A percentile compares a stretch with the other conserved stretches of the same genome.
These are phyloP conservation scores for Egretta garzetta DNA, from an alignment of 2,113 vertebrate species.

Conservation along the genomic window DNA sequence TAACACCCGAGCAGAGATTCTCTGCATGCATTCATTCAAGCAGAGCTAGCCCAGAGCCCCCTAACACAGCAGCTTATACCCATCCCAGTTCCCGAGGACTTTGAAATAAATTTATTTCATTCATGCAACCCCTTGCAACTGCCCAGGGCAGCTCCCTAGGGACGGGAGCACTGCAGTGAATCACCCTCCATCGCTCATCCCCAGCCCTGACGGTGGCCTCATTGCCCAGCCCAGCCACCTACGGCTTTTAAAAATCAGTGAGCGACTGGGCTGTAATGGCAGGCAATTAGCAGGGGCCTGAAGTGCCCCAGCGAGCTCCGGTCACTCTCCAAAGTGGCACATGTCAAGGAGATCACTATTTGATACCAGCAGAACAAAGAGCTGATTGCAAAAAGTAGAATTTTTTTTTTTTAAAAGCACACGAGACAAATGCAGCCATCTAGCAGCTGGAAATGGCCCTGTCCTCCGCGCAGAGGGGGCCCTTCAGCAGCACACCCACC, in stretches of 20 bases:
- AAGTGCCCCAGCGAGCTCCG: background rate
- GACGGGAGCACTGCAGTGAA: background rate
- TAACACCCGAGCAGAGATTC: background rate
- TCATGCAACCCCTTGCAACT: background rate
- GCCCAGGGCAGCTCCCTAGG: background rate
- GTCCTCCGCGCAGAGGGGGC: rapidly evolving
- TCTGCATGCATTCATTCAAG: background rate
- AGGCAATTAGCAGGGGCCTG: background rate
- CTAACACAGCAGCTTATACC: background rate
- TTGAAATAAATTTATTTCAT: background rate
- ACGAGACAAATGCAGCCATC: background rate
- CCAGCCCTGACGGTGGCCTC: background rate
- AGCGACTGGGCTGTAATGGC: background rate
- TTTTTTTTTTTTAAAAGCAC: background rate
- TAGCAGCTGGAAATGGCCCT: background rate
- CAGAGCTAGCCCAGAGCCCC: background rate
- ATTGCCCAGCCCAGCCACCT: background rate
- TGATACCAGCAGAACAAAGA: background rate
- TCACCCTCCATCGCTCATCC: rapidly evolving
- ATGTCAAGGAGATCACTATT: background rate
- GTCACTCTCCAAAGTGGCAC: background rate
- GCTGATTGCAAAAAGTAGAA: background rate
- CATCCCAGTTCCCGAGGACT: background rate
- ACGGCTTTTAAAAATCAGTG: background rate
- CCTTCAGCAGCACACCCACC: rapidly evolving